Evolutionary conservation across 23 tunicate genomes (phyloP), one percentile per base, ranked within the genome.

Genomic region (Styela clava): DNA sequence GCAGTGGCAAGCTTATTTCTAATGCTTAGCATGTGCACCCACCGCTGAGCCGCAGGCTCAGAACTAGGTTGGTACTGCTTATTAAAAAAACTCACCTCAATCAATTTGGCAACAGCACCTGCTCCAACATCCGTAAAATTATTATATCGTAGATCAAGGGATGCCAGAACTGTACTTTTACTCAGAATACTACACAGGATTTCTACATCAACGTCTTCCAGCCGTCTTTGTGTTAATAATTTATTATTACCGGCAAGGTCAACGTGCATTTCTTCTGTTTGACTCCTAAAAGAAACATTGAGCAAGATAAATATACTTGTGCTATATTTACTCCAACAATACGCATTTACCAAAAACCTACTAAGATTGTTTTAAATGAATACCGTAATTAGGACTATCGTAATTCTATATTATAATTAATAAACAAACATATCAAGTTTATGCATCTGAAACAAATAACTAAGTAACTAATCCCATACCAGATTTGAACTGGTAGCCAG

Each of bases 201-300:
- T 2, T 90, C 96, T 26, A 90, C 74, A 78, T 90, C 96, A 21
- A 36, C 27, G 61, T 85, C 84, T 31, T 26, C 77, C 24, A 90
- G 68, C 2, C 90, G 81, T 21, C 24, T 70, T 20, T 70, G 35
- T 2, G 96, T 90, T 87, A 90, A 74, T 33, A 90, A 63, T 62
- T 90, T 85, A 69, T 90, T 90, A 69, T 90, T 90, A 69, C 96
- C 96, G 24, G 87, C 87, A 52, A 90, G 73, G 68, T 90, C 90
- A 2, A 90, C 73, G 34, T 70, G 74, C 35, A 90, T 61, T 22
- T 90, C 96, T 3, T 90, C 96, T n/a, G 84, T 79, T 28, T 82
- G 34, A 44, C 84, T 74, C 30, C 80, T 74, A 28, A 16, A 73
- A 29, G n/a, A 56, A 56, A 56, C n/a, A n/a, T n/a, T n/a, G n/a